Evolutionary conservation across 2,797 vertebrate species (phyloP), one percentile per base, ranked within the genome.

Genomic region (Tragopan temminckii): DNA sequence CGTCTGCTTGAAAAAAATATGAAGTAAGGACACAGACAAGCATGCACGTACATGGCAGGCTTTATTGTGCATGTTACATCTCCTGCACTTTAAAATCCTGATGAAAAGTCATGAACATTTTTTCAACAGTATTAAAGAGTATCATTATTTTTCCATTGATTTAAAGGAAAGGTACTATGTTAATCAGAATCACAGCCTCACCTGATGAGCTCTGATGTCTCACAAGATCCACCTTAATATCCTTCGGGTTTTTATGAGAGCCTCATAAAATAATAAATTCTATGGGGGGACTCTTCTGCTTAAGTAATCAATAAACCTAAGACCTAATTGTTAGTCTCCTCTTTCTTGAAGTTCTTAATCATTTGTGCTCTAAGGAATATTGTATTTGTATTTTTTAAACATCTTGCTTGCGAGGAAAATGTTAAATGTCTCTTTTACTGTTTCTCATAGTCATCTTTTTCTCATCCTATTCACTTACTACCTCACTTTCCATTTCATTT

Each of bases 181-280:
- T 77, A 62, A 64, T 40, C 78, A 92, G 66, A 64, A 27, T 91
- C 61, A 83, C 4, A 72, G 46, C 16, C 40, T 10, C 38, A 76
- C 29, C 43, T 53, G 38, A 80, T 25, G 33, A 92, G 63, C 43
- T 92, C 80, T 74, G 61, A 52, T 86, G 40, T 87, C 95, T 94
- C 77, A 58, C 77, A 93, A 80, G 50, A 77, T 61, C 58, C 74
- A 80, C 61, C 69, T 89, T 96, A 82, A 57, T 24, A 89, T 78
- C 23, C 70, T 91, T 90, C 94, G 92, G 76, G 38, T 68, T 95
- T 53, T 92, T 74, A 43, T 48, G 64, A 57, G 68, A 93, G 52
- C 20, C 43, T 93, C 85, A 85, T 45, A 89, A 84, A 90, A 89
- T 82, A 62, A 96, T 90, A 61, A 97, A 94, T 88, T 82, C 64